Evolutionary conservation across 1,140 invertebrate species (phyloP).

Genomic region (Oedothorax gibbosus): DNA sequence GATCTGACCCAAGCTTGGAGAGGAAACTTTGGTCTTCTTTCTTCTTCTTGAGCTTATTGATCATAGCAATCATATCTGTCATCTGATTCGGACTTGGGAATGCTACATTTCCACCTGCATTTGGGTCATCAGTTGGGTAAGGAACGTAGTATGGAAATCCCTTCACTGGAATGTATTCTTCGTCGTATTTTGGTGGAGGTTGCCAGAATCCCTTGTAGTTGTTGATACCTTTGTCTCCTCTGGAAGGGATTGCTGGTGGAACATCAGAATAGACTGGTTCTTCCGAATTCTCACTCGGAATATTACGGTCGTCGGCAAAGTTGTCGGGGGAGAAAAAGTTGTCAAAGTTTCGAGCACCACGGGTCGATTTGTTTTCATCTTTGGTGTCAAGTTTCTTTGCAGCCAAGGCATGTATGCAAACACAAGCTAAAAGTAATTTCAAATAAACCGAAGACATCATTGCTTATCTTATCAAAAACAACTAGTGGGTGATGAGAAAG

Average conservation of each 20-base stretch:
- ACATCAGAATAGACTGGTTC: slow-evolving; percentile 31
- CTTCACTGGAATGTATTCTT: neutral
- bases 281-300: neutral
- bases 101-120: neutral
- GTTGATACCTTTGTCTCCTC: neutral
- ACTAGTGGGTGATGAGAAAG: no score
- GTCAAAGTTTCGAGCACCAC: neutral
- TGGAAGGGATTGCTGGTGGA: neutral
- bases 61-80: slow-evolving; percentile 38
- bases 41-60: slow-evolving; percentile 3
- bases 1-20: neutral
- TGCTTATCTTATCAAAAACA: no score
- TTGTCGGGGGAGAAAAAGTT: neutral
- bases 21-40: slow-evolving; percentile 14
- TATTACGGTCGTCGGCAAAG: neutral
- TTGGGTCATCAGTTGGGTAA: neutral
- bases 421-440: no score
- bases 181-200: neutral
- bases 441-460: no score
- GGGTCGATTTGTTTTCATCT: neutral
- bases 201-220: slow-evolving; percentile 20
- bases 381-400: no score
- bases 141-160: slow-evolving; percentile 12
- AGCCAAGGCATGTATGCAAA: no score
- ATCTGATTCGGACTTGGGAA: neutral